These are phyloP conservation scores for Ichneumoninae sp. DNA, from an alignment of 2,888 invertebrate genomes.

Conservation along the genomic window DNA sequence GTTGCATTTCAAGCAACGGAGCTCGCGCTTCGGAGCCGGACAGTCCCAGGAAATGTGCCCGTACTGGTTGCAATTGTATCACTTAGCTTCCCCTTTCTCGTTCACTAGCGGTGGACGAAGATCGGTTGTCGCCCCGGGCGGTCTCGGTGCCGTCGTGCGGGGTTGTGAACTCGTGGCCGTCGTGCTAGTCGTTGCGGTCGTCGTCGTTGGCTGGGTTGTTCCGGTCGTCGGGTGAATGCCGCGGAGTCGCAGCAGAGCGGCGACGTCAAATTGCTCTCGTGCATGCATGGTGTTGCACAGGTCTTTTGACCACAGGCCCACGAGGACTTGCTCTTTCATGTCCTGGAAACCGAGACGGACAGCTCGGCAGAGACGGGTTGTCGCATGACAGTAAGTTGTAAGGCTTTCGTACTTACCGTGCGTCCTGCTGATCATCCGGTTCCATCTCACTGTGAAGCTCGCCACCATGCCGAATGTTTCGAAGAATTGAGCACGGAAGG, in stretches of 20 bases:
- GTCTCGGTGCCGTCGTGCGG: not conserved
- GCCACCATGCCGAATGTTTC: conserved; percentile 14
- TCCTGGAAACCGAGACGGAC: conserved; percentile 18
- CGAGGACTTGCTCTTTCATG: conserved; percentile 41
- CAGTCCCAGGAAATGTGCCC: conserved; percentile 45
- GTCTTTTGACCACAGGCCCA: conserved; percentile 35
- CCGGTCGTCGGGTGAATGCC: not conserved
- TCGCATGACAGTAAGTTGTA: conserved; percentile 9
- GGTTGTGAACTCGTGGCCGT: not conserved
- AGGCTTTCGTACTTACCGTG: conserved; percentile 24
- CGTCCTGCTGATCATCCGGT: conserved; percentile 25
- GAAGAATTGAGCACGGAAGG: conserved; percentile 4
- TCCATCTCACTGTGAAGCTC: conserved; percentile 20
- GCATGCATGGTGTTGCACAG: conserved; percentile 18
- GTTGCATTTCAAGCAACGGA: conserved; percentile 2
- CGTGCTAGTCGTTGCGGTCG: not conserved
- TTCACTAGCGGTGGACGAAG: conserved; percentile 17
- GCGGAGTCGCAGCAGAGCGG: conserved; percentile 1
- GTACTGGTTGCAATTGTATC: conserved; percentile 39
- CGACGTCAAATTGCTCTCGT: not conserved
- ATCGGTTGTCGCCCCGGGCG: not conserved
- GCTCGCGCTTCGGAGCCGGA: conserved; percentile 25
- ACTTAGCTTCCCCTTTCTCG: conserved; percentile 4
- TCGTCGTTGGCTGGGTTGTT: not conserved
- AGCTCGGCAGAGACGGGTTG: conserved; percentile 27